Evolutionary conservation across 2,888 invertebrate species (phyloP).

Genomic region (Calameuta filiformis): DNA sequence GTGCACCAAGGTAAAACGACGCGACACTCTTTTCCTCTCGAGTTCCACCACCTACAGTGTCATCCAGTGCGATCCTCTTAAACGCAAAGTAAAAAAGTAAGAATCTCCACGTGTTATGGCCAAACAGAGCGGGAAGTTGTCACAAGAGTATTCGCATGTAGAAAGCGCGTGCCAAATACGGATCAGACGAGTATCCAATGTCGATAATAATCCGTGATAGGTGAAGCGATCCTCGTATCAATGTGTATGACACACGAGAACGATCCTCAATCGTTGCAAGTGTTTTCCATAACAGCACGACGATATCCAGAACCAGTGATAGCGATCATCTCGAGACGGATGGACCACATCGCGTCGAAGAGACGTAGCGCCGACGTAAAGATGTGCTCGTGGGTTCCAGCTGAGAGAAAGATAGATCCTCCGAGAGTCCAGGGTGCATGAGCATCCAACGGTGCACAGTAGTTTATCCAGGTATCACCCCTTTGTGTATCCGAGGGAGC

Average conservation of each 20-base stretch:
- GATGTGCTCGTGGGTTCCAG: background rate
- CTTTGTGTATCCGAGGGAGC: no score
- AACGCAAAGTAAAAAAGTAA: background rate
- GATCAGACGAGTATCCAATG: background rate
- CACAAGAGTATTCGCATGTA: background rate
- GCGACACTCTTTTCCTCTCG: background rate
- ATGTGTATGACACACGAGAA: background rate
- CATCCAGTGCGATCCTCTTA: background rate
- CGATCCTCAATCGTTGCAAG: conserved; percentile 39
- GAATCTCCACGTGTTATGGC: background rate
- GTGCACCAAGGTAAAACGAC: background rate
- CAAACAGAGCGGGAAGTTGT: background rate
- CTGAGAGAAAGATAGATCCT: no score
- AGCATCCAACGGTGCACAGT: no score
- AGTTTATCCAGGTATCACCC: no score
- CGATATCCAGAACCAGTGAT: background rate
- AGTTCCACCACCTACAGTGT: background rate
- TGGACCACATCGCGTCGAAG: background rate
- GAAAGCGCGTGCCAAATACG: background rate
- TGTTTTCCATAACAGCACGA: conserved; percentile 13
- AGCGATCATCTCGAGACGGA: conserved; percentile 28
- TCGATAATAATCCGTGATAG: background rate
- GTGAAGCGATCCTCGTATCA: background rate
- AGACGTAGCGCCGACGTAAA: background rate
- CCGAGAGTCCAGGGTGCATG: no score